Base-by-base conservation (phyloP, 2,113 vertebrate genomes). In the Rhinolophus ferrumequinum region DNA sequence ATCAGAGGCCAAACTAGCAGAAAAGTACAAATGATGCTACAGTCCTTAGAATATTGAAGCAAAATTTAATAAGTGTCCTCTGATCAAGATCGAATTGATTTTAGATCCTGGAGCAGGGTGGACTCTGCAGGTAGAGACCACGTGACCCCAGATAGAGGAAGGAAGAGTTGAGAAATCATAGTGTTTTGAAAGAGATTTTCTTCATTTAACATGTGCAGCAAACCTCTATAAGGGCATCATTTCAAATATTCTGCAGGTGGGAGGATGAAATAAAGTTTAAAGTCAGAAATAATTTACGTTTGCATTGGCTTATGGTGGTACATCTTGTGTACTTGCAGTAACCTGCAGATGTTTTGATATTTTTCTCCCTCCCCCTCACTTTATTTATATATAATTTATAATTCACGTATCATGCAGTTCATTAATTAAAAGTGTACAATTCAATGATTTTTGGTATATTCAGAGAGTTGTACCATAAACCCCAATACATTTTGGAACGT, bases 11-110 rank as follows among this genome's bases (percentile, higher is more conserved):
- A 76, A 30, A 35, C 77, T 41, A 33, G 30, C 54, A 66, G 60
- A 56, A 95, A 88, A 11, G 3, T 60, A 93, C 83, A 93, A 73
- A 70, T 73, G 24, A 82, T 69, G 15, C 21, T 82, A 54, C n/a
- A 75, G 33, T 38, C 33, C 44, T 47, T 70, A 38, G 56, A 90
- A 56, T 90, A 54, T 66, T 80, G 75, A 93, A 73, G 30, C 56
- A 6, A 11, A 47, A 28, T 70, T 84, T 64, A 90, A 54, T 52
- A 84, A 75, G 84, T 62, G 35, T 88, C 50, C 64, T n/a, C 38
- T 77, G 52, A 81, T 93, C 67, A 86, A 93, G 64, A 77, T 93
- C 72, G 96, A 86, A 79, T 70, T 94, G 67, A 91, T 83, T 72
- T 97, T 52, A 38, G 18, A 54, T 93, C 69, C 41, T 83, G 28